Conservation (phyloP, 2,888 invertebrate species). For the Ophion obscuratus region DNA sequence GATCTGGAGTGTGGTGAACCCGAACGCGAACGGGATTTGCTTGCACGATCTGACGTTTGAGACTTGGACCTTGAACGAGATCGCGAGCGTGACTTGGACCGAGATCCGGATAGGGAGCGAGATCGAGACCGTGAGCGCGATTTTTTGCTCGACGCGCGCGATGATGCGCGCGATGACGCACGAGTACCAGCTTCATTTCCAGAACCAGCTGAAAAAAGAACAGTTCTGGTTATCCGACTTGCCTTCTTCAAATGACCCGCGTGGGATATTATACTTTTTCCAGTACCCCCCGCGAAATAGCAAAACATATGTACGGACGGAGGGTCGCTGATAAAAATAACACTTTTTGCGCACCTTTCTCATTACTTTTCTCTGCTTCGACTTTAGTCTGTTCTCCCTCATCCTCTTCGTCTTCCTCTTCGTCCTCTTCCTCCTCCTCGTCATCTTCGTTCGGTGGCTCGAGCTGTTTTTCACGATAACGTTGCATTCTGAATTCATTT, state of each 20-base stretch:
- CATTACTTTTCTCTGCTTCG: conserved; percentile 80
- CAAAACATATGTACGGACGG: too few species aligned
- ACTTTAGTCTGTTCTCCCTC: conserved; percentile 85
- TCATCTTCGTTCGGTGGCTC: conserved; percentile 92
- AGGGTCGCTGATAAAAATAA: not conserved
- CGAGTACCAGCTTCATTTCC: conserved; percentile 83
- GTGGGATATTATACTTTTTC: not conserved
- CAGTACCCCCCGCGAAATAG: too few species aligned
- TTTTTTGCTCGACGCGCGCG: conserved; percentile 77
- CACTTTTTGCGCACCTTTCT: conserved; percentile 75
- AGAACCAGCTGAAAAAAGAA: conserved; percentile 76
- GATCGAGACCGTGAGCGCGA: conserved; percentile 78
- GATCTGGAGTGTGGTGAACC: conserved; percentile 77
- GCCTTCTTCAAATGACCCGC: not conserved
- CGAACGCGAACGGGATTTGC: conserved; percentile 68
- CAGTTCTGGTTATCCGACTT: conserved; percentile 12
- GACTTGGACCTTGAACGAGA: conserved; percentile 75
- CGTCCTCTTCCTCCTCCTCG: conserved; percentile 89
- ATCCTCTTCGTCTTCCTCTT: conserved; percentile 86
- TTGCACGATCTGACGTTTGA: conserved; percentile 74
- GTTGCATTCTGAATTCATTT: conserved; percentile 93
- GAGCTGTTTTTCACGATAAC: conserved; percentile 93
- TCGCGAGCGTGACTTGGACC: conserved; percentile 64
- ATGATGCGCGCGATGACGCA: conserved; percentile 84
- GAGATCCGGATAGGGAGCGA: conserved; percentile 71